Conservation (phyloP, 2,113 vertebrate genomes). For the Epinephelus lanceolatus region DNA sequence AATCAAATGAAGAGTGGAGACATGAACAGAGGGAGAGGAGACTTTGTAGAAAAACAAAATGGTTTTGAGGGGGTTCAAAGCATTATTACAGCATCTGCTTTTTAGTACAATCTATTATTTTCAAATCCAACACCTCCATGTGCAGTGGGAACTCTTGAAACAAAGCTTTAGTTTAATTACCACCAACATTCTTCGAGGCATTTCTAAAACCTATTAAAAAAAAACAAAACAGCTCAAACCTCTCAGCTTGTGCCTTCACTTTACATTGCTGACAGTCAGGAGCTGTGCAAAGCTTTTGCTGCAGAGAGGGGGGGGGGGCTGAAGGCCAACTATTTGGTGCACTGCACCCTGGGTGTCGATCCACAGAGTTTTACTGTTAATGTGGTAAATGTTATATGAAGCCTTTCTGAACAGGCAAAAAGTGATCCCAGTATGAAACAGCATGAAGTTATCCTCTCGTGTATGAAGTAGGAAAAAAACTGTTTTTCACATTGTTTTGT, state of each 20-base stretch:
- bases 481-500: slow-evolving; percentile 27
- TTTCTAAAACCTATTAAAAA: slow-evolving; percentile 26
- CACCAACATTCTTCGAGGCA: slow-evolving; percentile 23
- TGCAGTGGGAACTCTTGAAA: slow-evolving; percentile 27
- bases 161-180: slow-evolving; percentile 12
- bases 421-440: neutral
- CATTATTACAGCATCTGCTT: slow-evolving; percentile 44
- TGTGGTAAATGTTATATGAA: neutral
- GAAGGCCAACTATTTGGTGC: slow-evolving; percentile 73
- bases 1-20: slow-evolving; percentile 66
- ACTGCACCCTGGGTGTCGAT: slow-evolving; percentile 28
- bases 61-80: slow-evolving; percentile 16
- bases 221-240: slow-evolving; percentile 31
- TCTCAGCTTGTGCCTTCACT: slow-evolving; percentile 33
- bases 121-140: slow-evolving; percentile 27
- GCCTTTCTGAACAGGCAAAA: slow-evolving; percentile 3
- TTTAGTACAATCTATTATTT: slow-evolving; percentile 57
- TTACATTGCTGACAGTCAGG: slow-evolving; percentile 13
- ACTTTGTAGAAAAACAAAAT: slow-evolving; percentile 69
- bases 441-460: neutral
- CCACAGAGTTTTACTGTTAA: neutral
- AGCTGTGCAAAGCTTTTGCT: slow-evolving; percentile 48
- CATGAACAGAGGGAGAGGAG: slow-evolving; percentile 39
- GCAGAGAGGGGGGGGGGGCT: slow-evolving; percentile 27
- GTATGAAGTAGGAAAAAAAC: slow-evolving; percentile 15